Conservation (phyloP, 1,140 invertebrate genomes). For the Rhopalosiphum padi region DNA sequence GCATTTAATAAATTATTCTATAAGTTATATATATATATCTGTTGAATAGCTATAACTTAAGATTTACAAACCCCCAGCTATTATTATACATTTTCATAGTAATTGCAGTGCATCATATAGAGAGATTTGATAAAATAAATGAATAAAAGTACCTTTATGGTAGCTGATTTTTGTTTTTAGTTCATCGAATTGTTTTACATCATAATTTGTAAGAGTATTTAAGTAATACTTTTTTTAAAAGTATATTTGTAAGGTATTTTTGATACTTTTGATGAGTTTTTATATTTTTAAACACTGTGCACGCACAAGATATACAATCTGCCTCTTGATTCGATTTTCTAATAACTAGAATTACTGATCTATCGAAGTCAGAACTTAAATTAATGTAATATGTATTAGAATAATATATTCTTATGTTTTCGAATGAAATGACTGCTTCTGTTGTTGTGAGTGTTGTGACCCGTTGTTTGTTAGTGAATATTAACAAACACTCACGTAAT, state of each 20-base stretch:
- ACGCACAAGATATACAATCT: too few relatives aligned
- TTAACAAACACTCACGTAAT: not conserved
- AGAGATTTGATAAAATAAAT: too few relatives aligned
- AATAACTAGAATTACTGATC: not conserved
- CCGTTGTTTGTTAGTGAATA: not conserved
- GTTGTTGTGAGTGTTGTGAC: not conserved
- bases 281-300: not conserved
- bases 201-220: not conserved
- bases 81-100: too few relatives aligned
- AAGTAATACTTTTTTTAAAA: too few relatives aligned
- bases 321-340: not conserved
- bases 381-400: not conserved
- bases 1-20: too few relatives aligned
- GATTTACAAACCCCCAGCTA: too few relatives aligned
- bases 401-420: not conserved
- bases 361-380: not conserved
- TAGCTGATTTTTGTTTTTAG: not conserved
- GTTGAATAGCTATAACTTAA: too few relatives aligned
- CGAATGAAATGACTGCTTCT: not conserved
- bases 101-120: too few relatives aligned
- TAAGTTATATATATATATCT: too few relatives aligned
- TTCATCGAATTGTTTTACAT: not conserved
- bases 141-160: not conserved
- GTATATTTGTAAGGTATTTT: not conserved
- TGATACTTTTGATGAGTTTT: not conserved